phyloP scores from a whole-genome alignment of 2,888 invertebrate species.

The Rugalucina vietnamica region DNA sequence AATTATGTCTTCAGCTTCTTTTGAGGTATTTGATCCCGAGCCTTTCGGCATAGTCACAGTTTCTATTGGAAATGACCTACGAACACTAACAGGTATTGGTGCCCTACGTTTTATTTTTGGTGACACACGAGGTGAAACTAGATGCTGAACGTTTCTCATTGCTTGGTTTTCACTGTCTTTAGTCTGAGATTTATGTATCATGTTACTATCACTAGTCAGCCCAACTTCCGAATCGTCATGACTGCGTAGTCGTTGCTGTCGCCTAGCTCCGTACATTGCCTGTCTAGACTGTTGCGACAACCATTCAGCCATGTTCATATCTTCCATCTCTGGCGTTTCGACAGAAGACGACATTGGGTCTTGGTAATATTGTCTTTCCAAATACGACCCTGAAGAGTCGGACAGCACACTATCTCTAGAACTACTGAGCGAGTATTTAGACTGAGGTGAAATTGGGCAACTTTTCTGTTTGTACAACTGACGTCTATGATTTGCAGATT shows the following conservation, averaged over 20 bases:
- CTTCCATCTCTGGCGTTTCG: conserved; percentile 62
- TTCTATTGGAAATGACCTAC: conserved; percentile 65
- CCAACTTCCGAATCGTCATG: conserved; percentile 66
- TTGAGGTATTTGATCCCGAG: conserved; percentile 65
- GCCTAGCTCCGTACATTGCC: background rate
- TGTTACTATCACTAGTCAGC: conserved; percentile 35
- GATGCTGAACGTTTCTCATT: conserved; percentile 61
- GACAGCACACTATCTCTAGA: conserved; percentile 75
- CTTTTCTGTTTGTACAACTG: conserved; percentile 61
- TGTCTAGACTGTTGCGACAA: conserved; percentile 50
- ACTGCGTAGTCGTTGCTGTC: conserved; percentile 43
- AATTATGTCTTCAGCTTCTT: conserved; percentile 69
- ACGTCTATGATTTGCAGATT: conserved; percentile 33
- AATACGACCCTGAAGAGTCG: conserved; percentile 70
- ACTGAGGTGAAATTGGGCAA: conserved; percentile 74
- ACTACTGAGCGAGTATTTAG: conserved; percentile 72
- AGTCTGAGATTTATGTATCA: background rate
- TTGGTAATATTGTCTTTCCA: conserved; percentile 63
- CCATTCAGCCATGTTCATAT: conserved; percentile 60
- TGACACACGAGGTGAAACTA: conserved; percentile 64
- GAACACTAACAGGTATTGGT: conserved; percentile 53
- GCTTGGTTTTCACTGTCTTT: conserved; percentile 29
- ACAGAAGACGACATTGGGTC: conserved; percentile 60
- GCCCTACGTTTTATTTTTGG: conserved; percentile 60
- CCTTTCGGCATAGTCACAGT: conserved; percentile 49